A percentile compares a stretch with the other conserved stretches of the same genome.
Conservation (phyloP, 53 echinoderm and acorn worm genomes). For the Echinometra lucunter region DNA sequence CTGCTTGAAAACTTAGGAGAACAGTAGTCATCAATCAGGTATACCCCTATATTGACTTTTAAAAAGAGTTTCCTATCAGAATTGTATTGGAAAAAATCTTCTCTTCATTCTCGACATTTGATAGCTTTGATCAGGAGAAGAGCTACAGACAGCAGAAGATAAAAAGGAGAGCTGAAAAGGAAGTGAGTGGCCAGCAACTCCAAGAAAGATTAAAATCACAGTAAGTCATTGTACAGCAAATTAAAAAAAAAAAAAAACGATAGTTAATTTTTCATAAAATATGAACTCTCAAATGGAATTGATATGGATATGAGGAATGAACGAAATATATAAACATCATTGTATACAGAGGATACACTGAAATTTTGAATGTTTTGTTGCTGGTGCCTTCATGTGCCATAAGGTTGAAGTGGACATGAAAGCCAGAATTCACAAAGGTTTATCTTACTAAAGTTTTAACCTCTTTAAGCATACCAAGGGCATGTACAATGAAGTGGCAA, state of each 20-base stretch:
- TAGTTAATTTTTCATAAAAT: background rate
- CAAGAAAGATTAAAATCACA: constrained; percentile 74
- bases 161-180: constrained; percentile 16
- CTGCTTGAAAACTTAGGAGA: background rate
- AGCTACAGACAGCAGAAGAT: constrained; percentile 56
- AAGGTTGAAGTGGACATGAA: background rate
- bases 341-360: background rate
- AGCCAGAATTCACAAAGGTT: background rate
- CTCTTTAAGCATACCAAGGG: no score
- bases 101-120: background rate
- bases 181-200: constrained; percentile 65
- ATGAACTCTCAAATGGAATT: background rate
- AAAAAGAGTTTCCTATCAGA: background rate
- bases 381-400: background rate
- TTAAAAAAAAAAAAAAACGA: no score
- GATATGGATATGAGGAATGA: background rate
- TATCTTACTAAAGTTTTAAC: no score
- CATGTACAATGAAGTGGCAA: no score
- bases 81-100: background rate
- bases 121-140: constrained; percentile 40
- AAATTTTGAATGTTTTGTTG: background rate
- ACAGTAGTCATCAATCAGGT: background rate
- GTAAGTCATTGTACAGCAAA: constrained; percentile 59
- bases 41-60: background rate
- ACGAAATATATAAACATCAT: background rate